phyloP scores from a whole-genome alignment of 1,140 invertebrate species.

The Rhizoglyphus robini region DNA sequence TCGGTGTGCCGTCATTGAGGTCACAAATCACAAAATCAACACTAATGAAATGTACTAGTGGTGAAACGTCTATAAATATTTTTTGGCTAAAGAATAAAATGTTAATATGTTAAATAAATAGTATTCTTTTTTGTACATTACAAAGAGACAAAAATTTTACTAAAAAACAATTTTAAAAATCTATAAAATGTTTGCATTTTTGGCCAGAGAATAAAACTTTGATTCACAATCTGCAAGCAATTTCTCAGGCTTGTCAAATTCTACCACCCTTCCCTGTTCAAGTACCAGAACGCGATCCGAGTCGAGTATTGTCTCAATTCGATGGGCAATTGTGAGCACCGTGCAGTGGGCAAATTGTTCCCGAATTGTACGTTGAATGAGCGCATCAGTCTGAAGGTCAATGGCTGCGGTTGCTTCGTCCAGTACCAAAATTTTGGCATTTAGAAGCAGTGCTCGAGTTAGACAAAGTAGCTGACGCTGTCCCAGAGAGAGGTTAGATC shows the following conservation, averaged over 20 bases:
- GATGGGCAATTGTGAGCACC: slow-evolving; percentile 37
- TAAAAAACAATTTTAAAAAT: too few relatives aligned
- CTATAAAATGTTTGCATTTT: too few relatives aligned
- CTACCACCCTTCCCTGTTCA: slow-evolving; percentile 23
- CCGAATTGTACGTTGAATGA: slow-evolving; percentile 36
- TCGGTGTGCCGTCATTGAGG: too few relatives aligned
- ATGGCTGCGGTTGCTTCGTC: slow-evolving; percentile 38
- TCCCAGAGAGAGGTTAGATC: slow-evolving; percentile 32
- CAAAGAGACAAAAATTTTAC: too few relatives aligned
- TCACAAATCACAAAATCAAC: too few relatives aligned
- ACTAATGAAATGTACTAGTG: too few relatives aligned
- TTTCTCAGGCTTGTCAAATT: slow-evolving; percentile 22
- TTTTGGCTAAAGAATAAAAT: too few relatives aligned
- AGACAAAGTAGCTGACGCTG: slow-evolving; percentile 43
- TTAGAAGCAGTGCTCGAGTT: slow-evolving; percentile 42
- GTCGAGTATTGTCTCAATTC: slow-evolving; percentile 36
- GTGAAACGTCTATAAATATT: too few relatives aligned
- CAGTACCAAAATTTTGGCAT: slow-evolving; percentile 38
- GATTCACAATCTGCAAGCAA: slow-evolving; percentile 22
- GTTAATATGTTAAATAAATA: too few relatives aligned
- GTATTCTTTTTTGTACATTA: too few relatives aligned
- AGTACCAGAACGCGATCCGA: slow-evolving; percentile 30
- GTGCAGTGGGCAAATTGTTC: slow-evolving; percentile 34
- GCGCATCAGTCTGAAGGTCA: slow-evolving; percentile 33
- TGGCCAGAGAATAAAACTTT: too few relatives aligned